Evolutionary conservation across 2,797 vertebrate species (phyloP), one percentile per base, ranked within the genome.

Genomic region (Euphonia xanthogaster): DNA sequence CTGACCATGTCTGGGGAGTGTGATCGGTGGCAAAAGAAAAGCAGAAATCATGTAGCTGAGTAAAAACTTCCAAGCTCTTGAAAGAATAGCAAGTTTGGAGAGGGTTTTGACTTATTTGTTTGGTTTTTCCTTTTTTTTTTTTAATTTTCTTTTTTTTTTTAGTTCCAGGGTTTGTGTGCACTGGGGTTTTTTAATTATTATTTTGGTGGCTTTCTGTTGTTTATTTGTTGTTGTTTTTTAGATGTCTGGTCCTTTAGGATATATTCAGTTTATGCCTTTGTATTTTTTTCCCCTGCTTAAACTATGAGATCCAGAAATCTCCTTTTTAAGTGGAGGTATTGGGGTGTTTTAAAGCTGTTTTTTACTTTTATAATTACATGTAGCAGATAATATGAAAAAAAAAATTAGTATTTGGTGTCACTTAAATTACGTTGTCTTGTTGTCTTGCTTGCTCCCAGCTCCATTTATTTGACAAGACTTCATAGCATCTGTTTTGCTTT

Each of bases 121-220:
- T 62, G 24, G 12, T 3, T 5, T 20, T 30, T 45, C 42, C 33
- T 20, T 39, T 45, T 40, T 40, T 39, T 40, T 42, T 7, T 35
- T 6, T 50, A n/a, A n/a, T 20, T 39, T 45, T 40, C 15, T 39
- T 40, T 42, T 24, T 57, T 7, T 14, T 30, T 23, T n/a, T 40
- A 1, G 1, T 42, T 37, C 6, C 19, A 48, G 20, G 4, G 5
- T 65, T 51, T 48, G 3, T 48, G 6, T 50, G 23, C 0, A 1
- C 16, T 44, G 28, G 3, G 10, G 1, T 1, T 31, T 54, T 51
- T 50, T 8, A 8, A 31, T 31, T 28, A 54, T 24, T 33, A 21
- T 55, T 65, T 48, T 48, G 25, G 16, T 17, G 4, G 7, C 17
- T 50, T 68, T 39, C 18, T 72, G 9, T 39, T 45, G 9, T 48